Evolutionary conservation across 2,797 vertebrate genomes (phyloP).

Genomic region (Spondyliosoma cantharus): DNA sequence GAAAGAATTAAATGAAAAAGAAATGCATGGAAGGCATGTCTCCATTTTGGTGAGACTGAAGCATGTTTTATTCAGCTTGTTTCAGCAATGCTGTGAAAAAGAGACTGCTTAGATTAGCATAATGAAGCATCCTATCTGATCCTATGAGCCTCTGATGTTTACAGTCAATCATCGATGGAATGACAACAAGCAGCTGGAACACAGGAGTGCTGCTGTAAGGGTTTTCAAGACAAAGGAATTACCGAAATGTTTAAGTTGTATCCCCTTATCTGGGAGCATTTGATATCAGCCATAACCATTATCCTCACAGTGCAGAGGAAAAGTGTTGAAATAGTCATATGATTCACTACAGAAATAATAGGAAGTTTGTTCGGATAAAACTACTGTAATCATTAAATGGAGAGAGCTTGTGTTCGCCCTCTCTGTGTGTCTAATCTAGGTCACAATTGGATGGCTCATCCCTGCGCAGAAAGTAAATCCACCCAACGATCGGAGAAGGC

Average conservation of each 20-base stretch:
- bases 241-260: constrained; percentile 42
- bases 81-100: constrained; percentile 57
- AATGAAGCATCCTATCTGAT: constrained; percentile 67
- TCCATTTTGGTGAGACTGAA: constrained; percentile 39
- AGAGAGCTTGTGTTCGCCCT: constrained; percentile 42
- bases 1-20: constrained; percentile 24
- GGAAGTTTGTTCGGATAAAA: constrained; percentile 57
- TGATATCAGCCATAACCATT: constrained; percentile 21
- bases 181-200: constrained; percentile 58
- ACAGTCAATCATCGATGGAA: constrained; percentile 62
- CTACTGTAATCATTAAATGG: constrained; percentile 50
- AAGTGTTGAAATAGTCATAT: constrained; percentile 17
- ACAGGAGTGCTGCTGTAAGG: constrained; percentile 52
- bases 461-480: constrained; percentile 72
- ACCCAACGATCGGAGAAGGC: constrained; percentile 66
- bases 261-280: constrained; percentile 11
- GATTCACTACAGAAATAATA: constrained; percentile 44
- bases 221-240: constrained; percentile 52
- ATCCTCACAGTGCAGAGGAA: constrained; percentile 1
- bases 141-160: constrained; percentile 64
- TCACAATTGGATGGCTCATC: constrained; percentile 72
- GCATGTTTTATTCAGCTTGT: constrained; percentile 66
- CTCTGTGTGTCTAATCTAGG: constrained; percentile 63
- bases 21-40: constrained; percentile 38
- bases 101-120: constrained; percentile 61